phyloP scores from a whole-genome alignment of 2,113 vertebrate genomes.

The Danio rerio region GRCz12tu NC_133180.1:51954001-51954500 shows the following conservation, averaged over 20 bases:
- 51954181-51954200: not conserved
- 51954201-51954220: not conserved
- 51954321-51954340: not conserved
- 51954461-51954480: too few relatives aligned
- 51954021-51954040: not conserved
- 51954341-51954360: too few relatives aligned
- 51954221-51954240: not conserved
- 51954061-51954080: slow-evolving; percentile 49
- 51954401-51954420: too few relatives aligned
- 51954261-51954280: not conserved
- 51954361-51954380: too few relatives aligned
- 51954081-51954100: slow-evolving; percentile 10
- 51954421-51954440: too few relatives aligned
- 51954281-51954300: not conserved
- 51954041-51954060: slow-evolving; percentile 12
- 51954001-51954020: slow-evolving; percentile 17
- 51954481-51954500: too few relatives aligned
- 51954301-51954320: not conserved
- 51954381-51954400: too few relatives aligned
- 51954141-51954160: slow-evolving; percentile 20
- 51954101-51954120: not conserved
- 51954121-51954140: not conserved
- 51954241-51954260: not conserved
- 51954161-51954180: slow-evolving; percentile 11
- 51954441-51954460: too few relatives aligned